Evolutionary conservation across 1,140 invertebrate species (phyloP).

Genomic region (Lineus longissimus): DNA sequence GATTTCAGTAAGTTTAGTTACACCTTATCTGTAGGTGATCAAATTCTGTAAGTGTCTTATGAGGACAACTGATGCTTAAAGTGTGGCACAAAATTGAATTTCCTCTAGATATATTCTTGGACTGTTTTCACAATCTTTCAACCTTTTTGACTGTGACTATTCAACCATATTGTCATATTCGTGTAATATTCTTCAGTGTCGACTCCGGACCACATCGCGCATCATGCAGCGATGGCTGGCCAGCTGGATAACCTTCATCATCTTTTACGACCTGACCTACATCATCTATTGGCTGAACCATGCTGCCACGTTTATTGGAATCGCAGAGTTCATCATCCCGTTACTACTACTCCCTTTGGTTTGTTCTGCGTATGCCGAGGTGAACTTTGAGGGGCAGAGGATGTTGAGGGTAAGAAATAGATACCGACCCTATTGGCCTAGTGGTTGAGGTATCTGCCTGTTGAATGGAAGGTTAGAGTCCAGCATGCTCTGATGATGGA

Average conservation of each 20-base stretch:
- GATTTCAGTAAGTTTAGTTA: constrained; percentile 47
- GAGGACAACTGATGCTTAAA: no score
- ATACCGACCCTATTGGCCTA: neutral
- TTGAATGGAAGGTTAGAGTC: no score
- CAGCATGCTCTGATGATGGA: no score
- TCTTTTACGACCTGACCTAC: constrained; percentile 45
- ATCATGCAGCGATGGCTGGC: constrained; percentile 52
- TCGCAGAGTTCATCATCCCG: constrained; percentile 48
- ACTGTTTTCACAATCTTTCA: no score
- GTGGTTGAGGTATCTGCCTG: neutral
- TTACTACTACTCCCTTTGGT: constrained; percentile 43
- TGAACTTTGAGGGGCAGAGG: constrained; percentile 50
- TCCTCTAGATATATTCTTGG: no score
- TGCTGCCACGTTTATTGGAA: constrained; percentile 35
- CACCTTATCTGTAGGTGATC: no score
- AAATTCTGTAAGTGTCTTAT: no score
- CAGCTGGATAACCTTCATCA: constrained; percentile 44
- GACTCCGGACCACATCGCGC: constrained; percentile 42
- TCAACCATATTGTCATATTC: no score
- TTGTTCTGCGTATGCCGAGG: constrained; percentile 51
- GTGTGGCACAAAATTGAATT: no score
- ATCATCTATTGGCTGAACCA: constrained; percentile 45
- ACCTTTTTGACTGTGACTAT: no score
- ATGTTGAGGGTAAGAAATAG: constrained; percentile 36
- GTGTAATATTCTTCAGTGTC: constrained; percentile 29